These are phyloP conservation scores for Nothocercus julius DNA, from an alignment of 2,113 vertebrate species.

Conservation along the genomic window DNA sequence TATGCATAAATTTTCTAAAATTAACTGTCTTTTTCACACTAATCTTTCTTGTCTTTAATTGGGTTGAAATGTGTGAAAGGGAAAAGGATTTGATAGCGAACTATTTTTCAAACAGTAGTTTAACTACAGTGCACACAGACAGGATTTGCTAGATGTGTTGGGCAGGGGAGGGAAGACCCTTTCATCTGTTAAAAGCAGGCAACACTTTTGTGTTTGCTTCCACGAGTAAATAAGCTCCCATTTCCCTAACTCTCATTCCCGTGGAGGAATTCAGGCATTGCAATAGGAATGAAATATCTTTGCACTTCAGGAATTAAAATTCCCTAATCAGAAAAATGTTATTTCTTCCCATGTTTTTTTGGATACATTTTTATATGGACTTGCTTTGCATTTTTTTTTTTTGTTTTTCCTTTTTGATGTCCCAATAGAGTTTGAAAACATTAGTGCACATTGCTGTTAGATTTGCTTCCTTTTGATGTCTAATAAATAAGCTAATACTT, in stretches of 20 bases:
- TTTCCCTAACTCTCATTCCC: neutral
- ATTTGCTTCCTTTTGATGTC: neutral
- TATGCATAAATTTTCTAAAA: constrained; percentile 86
- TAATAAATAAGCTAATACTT: neutral
- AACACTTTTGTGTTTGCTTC: neutral
- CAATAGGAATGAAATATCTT: neutral
- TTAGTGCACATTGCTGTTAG: too few relatives aligned
- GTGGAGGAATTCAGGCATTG: neutral
- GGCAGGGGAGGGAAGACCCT: neutral
- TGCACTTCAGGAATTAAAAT: neutral
- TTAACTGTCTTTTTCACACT: constrained; percentile 83
- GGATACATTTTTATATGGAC: neutral
- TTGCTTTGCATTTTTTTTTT: neutral
- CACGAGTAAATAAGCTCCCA: neutral
- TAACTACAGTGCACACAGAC: constrained; percentile 22
- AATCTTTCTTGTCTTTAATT: constrained; percentile 84
- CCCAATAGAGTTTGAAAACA: neutral
- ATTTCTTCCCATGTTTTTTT: neutral
- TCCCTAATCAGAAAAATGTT: neutral
- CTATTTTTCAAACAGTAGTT: constrained; percentile 71
- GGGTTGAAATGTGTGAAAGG: constrained; percentile 84
- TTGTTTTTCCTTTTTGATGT: neutral
- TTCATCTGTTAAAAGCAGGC: neutral
- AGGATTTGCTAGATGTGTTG: constrained; percentile 29
- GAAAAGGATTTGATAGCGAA: constrained; percentile 73